These are phyloP conservation scores for Merluccius polli DNA, from an alignment of 2,797 vertebrate species.

Conservation along the genomic window DNA sequence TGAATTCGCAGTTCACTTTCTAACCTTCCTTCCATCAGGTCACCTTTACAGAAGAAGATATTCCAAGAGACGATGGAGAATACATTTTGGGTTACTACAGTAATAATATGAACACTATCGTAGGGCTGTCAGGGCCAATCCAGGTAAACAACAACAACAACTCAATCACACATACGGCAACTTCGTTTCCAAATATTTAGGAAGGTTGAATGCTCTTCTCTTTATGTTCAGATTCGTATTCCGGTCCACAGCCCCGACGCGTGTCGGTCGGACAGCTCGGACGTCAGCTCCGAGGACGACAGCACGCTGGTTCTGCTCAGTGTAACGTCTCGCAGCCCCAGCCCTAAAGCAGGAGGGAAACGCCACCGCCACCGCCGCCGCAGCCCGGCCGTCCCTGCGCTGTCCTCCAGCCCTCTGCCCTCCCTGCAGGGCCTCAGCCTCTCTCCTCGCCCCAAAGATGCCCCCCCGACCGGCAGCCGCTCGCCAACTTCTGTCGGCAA, in stretches of 20 bases:
- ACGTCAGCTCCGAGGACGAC: conserved; percentile 89
- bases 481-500: conserved; percentile 73
- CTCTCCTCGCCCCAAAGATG: conserved; percentile 80
- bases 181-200: too few relatives aligned
- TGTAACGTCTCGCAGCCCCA: conserved; percentile 85
- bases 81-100: conserved; percentile 94
- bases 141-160: conserved; percentile 71
- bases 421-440: conserved; percentile 77
- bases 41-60: conserved; percentile 85
- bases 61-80: conserved; percentile 88
- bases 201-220: not conserved
- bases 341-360: conserved; percentile 75
- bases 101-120: conserved; percentile 84
- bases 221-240: conserved; percentile 75
- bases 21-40: conserved; percentile 68
- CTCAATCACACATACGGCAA: not conserved
- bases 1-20: not conserved
- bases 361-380: conserved; percentile 69
- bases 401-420: conserved; percentile 76
- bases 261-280: conserved; percentile 77
- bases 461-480: conserved; percentile 67
- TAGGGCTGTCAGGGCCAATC: conserved; percentile 87
- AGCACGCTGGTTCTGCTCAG: conserved; percentile 90
- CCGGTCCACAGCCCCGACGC: conserved; percentile 76
- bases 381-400: conserved; percentile 74